phyloP scores from a whole-genome alignment of 1,140 invertebrate genomes.

The Platyscapa corneri region DNA sequence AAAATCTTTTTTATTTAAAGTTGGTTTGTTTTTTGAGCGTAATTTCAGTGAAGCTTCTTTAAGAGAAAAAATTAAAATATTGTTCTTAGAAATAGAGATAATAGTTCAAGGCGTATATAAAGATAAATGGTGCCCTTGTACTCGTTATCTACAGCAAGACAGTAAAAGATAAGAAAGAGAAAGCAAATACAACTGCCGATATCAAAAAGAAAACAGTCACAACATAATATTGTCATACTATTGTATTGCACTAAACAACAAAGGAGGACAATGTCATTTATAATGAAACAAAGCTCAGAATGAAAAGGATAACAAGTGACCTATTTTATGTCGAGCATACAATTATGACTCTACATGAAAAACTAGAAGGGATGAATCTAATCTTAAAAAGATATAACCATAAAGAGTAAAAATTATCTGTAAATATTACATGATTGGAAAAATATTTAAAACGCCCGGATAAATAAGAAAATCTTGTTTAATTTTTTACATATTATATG shows the following conservation, averaged over 20 bases:
- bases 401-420: not conserved
- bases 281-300: slow-evolving; percentile 40
- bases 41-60: slow-evolving; percentile 58
- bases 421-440: not conserved
- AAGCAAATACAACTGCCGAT: not conserved
- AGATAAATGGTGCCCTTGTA: not conserved
- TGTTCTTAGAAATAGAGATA: slow-evolving; percentile 37
- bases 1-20: not conserved
- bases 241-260: slow-evolving; percentile 50
- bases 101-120: not conserved
- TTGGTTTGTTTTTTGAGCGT: slow-evolving; percentile 45
- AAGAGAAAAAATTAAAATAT: slow-evolving; percentile 63
- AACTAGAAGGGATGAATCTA: not conserved
- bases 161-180: not conserved
- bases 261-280: slow-evolving; percentile 29
- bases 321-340: slow-evolving; percentile 17
- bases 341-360: not conserved
- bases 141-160: not conserved
- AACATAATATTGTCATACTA: not conserved
- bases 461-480: not conserved
- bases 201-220: slow-evolving; percentile 26
- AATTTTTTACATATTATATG: not conserved
- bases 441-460: not conserved
- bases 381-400: not conserved
- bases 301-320: slow-evolving; percentile 45